Evolutionary conservation across 1,140 invertebrate species (phyloP), one percentile per base, ranked within the genome.

Genomic region (Neotoxoptera formosana): DNA sequence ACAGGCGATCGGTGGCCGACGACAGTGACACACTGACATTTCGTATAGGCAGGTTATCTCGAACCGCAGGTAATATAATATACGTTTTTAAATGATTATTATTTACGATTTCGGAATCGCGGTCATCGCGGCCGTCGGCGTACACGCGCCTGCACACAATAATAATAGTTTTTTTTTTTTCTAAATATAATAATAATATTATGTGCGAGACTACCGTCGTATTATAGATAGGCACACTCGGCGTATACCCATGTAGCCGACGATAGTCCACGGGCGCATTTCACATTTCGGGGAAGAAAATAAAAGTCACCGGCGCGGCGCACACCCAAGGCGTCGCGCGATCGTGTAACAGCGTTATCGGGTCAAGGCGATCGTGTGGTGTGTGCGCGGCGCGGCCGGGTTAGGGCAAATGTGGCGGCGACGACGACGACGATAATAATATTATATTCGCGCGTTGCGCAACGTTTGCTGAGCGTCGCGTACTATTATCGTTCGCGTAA

Each of bases 211-310:
- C n/a, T n/a, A n/a, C 41, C 41, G 41, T 76, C 7, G n/a, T n/a
- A n/a, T n/a, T n/a, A n/a, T n/a, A n/a, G n/a, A n/a, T 76, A n/a
- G 60, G 30, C 60, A n/a, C 4, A 67, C 30, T 67, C 9, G 30
- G 14, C 60, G 14, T 7, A 21, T 53, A 23, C 51, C 6, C 14
- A n/a, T n/a, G 14, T 34, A 17, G 30, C 60, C 14, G 17, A 8
- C 8, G 0, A n/a, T n/a, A n/a, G n/a, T n/a, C 1, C 51, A 20
- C 11, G 0, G 7, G 17, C 23, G 81, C 36, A 83, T 41, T 83
- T 83, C 81, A 41, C 81, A 83, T 41, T 83, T 41, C 81, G 81
- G 81, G 36, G 60, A 83, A 83, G 81, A 83, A 83, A 86, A 86
- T 86, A 86, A 41, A 45, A 41, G 41, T 86, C 36, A 47, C 36